phyloP scores from a whole-genome alignment of 2,113 vertebrate genomes.

The Phoxinus phoxinus region DNA sequence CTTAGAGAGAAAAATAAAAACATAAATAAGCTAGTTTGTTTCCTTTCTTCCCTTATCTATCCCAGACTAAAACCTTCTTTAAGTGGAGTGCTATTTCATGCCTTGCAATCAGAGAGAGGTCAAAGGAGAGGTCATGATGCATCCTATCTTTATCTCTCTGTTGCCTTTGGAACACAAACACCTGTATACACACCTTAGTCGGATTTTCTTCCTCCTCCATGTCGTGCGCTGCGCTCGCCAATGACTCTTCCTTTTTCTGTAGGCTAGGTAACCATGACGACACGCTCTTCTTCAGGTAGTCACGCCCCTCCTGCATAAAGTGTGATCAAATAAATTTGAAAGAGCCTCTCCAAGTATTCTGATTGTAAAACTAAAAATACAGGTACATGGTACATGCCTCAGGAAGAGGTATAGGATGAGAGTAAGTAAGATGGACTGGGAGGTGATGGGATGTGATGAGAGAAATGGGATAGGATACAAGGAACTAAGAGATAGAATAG shows the following conservation, averaged over 20 bases:
- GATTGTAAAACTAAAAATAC: not conserved
- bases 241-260: constrained; percentile 63
- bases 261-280: constrained; percentile 75
- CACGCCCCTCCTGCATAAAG: constrained; percentile 75
- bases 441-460: not conserved
- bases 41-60: constrained; percentile 9
- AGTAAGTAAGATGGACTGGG: not conserved
- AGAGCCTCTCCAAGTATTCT: constrained; percentile 5
- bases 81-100: not conserved
- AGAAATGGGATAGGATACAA: not conserved
- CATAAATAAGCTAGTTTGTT: constrained; percentile 42
- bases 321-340: not conserved
- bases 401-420: not conserved
- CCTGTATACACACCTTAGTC: constrained; percentile 68
- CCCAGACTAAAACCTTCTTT: constrained; percentile 21
- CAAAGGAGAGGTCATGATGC: not conserved
- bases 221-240: constrained; percentile 24
- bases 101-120: constrained; percentile 20
- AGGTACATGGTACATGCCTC: not conserved
- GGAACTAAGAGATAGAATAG: not conserved
- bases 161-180: constrained; percentile 48
- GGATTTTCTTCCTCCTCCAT: constrained; percentile 60
- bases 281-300: constrained; percentile 79
- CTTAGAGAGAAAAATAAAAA: constrained; percentile 45
- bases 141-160: not conserved